These are phyloP conservation scores for Phoxinus phoxinus DNA, from an alignment of 2,113 vertebrate genomes.

Conservation along the genomic window DNA sequence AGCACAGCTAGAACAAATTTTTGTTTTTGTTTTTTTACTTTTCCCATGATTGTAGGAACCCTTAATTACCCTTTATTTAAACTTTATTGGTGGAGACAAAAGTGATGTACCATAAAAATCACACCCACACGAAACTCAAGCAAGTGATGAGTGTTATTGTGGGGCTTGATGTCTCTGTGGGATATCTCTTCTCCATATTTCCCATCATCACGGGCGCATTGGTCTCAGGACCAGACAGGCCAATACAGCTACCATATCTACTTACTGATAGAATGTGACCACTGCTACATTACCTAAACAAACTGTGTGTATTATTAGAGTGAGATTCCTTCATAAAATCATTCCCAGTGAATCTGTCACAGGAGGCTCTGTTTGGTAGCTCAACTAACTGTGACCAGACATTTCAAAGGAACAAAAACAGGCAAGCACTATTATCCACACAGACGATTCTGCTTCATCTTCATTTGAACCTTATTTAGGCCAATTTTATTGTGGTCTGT, in stretches of 20 bases:
- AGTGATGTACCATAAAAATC: background rate
- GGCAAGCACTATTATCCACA: conserved; percentile 15
- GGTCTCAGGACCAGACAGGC: background rate
- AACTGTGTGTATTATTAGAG: background rate
- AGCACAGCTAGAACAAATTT: background rate
- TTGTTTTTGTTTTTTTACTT: background rate
- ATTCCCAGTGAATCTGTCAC: background rate
- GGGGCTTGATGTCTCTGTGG: background rate
- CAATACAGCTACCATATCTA: background rate
- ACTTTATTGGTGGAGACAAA: background rate
- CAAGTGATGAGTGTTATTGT: conserved; percentile 28
- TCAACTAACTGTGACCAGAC: conserved; percentile 20
- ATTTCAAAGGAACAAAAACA: conserved; percentile 8
- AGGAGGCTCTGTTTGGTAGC: conserved; percentile 7
- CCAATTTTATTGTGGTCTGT: conserved; percentile 34
- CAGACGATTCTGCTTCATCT: conserved; percentile 7
- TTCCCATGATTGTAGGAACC: background rate
- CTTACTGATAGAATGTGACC: background rate
- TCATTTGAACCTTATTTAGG: conserved; percentile 45
- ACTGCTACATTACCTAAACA: conserved; percentile 10
- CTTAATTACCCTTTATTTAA: background rate
- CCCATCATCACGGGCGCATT: background rate
- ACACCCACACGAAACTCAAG: background rate
- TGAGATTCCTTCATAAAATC: conserved; percentile 29
- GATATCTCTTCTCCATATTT: background rate